Conservation (phyloP, 2,113 vertebrate genomes). For the Leptobrachium leishanense region DNA sequence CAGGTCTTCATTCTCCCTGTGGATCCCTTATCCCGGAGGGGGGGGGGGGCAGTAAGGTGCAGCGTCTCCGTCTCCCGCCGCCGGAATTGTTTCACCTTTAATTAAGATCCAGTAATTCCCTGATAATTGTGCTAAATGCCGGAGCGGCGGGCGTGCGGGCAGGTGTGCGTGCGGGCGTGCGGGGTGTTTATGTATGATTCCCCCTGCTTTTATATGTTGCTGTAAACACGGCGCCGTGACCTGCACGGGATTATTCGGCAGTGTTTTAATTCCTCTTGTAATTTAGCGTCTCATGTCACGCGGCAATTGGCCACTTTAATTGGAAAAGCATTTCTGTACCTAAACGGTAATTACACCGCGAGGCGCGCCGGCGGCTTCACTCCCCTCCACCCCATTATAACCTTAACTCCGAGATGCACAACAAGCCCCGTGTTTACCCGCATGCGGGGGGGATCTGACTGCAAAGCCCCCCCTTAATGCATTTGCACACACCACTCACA, state of each 20-base stretch:
- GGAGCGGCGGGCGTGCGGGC: background rate
- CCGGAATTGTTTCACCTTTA: background rate
- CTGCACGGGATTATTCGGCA: background rate
- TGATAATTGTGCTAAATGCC: background rate
- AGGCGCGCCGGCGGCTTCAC: background rate
- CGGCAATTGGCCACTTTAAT: constrained; percentile 11
- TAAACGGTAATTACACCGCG: constrained; percentile 8
- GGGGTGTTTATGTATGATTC: background rate
- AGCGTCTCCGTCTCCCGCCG: too few species aligned
- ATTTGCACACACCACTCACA: too few species aligned
- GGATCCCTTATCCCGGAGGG: too few species aligned
- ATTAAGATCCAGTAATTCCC: background rate
- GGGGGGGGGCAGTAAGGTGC: too few species aligned
- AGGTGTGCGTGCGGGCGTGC: background rate
- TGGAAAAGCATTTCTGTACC: constrained; percentile 6
- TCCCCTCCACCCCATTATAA: background rate
- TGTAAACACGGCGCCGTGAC: background rate
- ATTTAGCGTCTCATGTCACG: constrained; percentile 3
- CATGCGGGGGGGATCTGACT: too few species aligned
- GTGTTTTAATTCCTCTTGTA: constrained; percentile 1
- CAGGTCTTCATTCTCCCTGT: too few species aligned
- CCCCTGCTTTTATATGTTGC: background rate
- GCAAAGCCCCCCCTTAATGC: too few species aligned
- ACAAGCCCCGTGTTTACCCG: background rate
- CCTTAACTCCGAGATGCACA: background rate